Conservation (phyloP, 2,888 invertebrate genomes). For the Oligia latruncula region DNA sequence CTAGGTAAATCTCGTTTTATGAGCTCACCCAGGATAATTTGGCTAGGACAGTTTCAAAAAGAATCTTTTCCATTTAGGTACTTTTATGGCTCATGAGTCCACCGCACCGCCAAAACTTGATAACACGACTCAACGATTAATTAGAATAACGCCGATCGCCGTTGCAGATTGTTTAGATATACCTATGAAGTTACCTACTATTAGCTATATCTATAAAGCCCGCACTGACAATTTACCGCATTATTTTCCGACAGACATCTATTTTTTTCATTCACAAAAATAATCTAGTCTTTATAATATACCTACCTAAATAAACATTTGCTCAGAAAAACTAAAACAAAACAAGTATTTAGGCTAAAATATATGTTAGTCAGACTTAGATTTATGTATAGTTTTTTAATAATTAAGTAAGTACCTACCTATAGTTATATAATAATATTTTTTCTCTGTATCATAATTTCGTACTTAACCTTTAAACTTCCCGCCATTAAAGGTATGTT, state of each 20-base stretch:
- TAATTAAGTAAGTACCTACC: no score
- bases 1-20: neutral
- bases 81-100: neutral
- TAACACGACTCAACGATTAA: neutral
- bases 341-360: neutral
- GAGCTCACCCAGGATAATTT: neutral
- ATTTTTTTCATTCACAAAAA: neutral
- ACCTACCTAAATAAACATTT: neutral
- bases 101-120: neutral
- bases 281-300: neutral
- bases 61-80: neutral
- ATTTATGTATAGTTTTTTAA: neutral
- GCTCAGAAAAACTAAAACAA: no score
- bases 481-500: slow-evolving; percentile 24
- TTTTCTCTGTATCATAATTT: neutral
- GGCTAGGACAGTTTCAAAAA: neutral
- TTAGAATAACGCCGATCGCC: neutral
- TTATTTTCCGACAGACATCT: neutral
- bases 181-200: neutral
- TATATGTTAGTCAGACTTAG: neutral
- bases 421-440: neutral
- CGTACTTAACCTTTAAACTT: neutral
- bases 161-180: neutral
- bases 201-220: neutral
- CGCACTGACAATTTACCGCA: neutral